A percentile compares a stretch with the other conserved stretches of the same genome.
Conservation (phyloP, 2,888 invertebrate genomes). For the Orchesellides sinensis region DNA sequence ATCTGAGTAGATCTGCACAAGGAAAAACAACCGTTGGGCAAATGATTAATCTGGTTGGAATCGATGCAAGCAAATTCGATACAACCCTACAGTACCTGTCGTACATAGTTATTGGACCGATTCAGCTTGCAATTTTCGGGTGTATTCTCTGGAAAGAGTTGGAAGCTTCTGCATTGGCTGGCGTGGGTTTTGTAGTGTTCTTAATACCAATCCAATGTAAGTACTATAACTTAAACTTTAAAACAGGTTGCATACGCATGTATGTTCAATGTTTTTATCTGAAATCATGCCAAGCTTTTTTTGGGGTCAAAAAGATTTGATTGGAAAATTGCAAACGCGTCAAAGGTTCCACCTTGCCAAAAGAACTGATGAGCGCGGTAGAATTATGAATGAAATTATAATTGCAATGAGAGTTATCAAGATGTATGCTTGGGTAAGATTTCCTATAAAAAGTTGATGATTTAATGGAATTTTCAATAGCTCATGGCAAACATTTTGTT, state of each 20-base stretch:
- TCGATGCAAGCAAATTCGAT: slow-evolving; percentile 96
- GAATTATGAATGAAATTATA: slow-evolving; percentile 96
- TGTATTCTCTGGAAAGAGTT: slow-evolving; percentile 88
- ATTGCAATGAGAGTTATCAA: slow-evolving; percentile 96
- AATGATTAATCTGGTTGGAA: slow-evolving; percentile 95
- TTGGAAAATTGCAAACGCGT: slow-evolving; percentile 78
- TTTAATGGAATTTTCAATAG: background rate
- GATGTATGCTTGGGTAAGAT: slow-evolving; percentile 81
- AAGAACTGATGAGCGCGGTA: slow-evolving; percentile 92
- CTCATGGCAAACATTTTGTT: background rate
- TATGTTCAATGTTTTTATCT: background rate
- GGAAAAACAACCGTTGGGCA: slow-evolving; percentile 94
- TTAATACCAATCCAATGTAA: slow-evolving; percentile 90
- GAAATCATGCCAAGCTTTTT: background rate
- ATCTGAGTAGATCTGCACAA: slow-evolving; percentile 87
- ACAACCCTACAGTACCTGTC: slow-evolving; percentile 92
- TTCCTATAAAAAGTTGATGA: background rate
- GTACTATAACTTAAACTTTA: slow-evolving; percentile 77
- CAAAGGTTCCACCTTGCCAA: slow-evolving; percentile 88
- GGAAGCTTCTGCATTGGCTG: slow-evolving; percentile 84
- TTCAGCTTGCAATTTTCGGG: slow-evolving; percentile 88
- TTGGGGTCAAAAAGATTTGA: slow-evolving; percentile 75
- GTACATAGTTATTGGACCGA: slow-evolving; percentile 93
- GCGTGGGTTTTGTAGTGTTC: slow-evolving; percentile 87
- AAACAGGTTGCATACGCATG: too few relatives aligned